phyloP scores from a whole-genome alignment of 2,888 invertebrate species.

The Lycocerus yunnanus region DNA sequence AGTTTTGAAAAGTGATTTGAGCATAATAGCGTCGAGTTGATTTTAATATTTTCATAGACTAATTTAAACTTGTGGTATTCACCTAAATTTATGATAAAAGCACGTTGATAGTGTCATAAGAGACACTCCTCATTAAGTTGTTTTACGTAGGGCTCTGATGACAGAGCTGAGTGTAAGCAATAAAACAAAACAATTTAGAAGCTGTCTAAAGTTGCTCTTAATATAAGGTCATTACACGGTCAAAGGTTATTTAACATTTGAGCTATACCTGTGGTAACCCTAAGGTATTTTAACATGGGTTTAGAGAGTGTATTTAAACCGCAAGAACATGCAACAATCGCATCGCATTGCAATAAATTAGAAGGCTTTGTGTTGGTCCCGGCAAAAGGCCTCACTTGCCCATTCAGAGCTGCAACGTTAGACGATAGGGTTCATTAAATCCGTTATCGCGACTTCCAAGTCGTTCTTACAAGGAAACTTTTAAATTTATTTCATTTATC shows the following conservation, averaged over 20 bases:
- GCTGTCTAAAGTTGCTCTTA: conserved; percentile 11
- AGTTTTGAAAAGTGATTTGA: background rate
- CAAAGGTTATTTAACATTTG: conserved; percentile 18
- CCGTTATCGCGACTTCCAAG: conserved; percentile 54
- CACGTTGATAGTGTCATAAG: too few species aligned
- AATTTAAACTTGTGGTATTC: background rate
- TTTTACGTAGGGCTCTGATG: background rate
- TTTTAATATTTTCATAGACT: background rate
- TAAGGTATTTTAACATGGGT: conserved; percentile 29
- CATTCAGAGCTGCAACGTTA: conserved; percentile 47
- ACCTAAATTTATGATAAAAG: background rate
- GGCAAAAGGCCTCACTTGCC: conserved; percentile 35
- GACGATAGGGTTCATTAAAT: conserved; percentile 56
- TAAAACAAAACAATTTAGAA: background rate
- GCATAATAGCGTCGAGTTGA: background rate
- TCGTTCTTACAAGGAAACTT: conserved; percentile 53
- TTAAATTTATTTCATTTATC: conserved; percentile 57
- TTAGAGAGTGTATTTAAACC: conserved; percentile 39
- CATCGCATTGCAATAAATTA: conserved; percentile 51
- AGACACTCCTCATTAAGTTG: background rate
- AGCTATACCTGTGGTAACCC: conserved; percentile 25
- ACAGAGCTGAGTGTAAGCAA: background rate
- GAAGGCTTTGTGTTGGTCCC: conserved; percentile 48
- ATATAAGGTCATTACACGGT: conserved; percentile 23
- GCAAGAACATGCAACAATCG: conserved; percentile 53